These are phyloP conservation scores for Pteronotus mesoamericanus DNA, from an alignment of 2,797 vertebrate genomes.

Conservation along the genomic window DNA sequence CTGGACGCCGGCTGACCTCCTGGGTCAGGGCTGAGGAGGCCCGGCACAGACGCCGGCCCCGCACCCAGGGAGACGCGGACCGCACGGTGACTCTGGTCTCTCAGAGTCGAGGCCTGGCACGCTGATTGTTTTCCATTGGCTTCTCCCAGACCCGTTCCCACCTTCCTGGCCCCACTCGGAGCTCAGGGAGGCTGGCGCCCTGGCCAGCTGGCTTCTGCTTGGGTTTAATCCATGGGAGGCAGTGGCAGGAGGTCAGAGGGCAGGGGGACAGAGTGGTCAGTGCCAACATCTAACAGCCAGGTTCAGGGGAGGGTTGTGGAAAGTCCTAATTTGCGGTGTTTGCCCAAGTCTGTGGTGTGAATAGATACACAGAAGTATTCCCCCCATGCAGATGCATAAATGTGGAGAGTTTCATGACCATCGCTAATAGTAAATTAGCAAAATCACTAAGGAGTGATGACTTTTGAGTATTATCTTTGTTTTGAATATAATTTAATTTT, in stretches of 20 bases:
- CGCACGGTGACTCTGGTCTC: neutral
- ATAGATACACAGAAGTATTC: accelerated
- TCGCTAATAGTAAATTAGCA: accelerated
- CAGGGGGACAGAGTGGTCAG: neutral
- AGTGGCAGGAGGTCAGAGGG: neutral
- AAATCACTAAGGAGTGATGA: neutral
- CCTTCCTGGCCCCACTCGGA: neutral
- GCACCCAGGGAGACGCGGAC: accelerated
- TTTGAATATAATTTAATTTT: neutral
- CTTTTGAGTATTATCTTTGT: neutral
- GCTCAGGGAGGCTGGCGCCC: neutral
- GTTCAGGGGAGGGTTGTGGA: neutral
- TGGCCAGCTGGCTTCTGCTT: neutral
- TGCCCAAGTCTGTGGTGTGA: accelerated
- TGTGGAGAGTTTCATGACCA: neutral
- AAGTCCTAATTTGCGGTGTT: accelerated
- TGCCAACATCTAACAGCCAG: neutral
- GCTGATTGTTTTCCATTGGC: accelerated
- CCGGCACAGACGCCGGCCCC: accelerated
- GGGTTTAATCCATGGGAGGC: neutral
- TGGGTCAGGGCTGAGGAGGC: neutral
- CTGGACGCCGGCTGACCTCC: neutral
- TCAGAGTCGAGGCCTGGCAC: neutral
- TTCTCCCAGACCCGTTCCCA: neutral
- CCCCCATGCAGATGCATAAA: accelerated